Conservation (phyloP, 1,140 invertebrate genomes). For the Dysdera silvatica region DNA sequence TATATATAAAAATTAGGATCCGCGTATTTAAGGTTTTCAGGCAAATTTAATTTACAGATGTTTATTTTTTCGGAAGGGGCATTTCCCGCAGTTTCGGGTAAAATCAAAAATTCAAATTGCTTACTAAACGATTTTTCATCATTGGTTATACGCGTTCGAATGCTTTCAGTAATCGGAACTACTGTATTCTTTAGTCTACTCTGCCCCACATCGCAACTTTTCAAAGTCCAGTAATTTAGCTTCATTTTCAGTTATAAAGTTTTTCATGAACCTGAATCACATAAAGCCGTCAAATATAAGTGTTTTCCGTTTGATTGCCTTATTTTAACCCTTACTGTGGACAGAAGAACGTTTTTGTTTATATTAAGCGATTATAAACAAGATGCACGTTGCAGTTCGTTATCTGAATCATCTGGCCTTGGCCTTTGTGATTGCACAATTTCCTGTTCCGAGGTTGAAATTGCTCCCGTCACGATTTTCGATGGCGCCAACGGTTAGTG, state of each 20-base stretch:
- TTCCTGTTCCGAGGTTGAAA: no score
- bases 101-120: conserved; percentile 26
- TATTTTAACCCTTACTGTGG: neutral
- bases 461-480: no score
- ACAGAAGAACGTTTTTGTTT: neutral
- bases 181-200: neutral
- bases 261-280: neutral
- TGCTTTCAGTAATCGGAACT: neutral
- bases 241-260: neutral
- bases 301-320: neutral
- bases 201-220: neutral
- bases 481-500: no score
- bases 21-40: neutral
- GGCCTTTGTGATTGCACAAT: no score
- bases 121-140: conserved; percentile 2
- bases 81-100: neutral
- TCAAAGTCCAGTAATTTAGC: conserved; percentile 11
- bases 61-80: neutral
- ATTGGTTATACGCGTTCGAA: neutral
- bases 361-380: neutral
- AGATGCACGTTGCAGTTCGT: neutral
- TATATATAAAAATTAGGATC: neutral
- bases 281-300: neutral
- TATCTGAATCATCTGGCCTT: no score
- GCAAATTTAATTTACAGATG: neutral